Evolutionary conservation across 2,888 invertebrate species (phyloP).

Genomic region (Ophion slaviceki): DNA sequence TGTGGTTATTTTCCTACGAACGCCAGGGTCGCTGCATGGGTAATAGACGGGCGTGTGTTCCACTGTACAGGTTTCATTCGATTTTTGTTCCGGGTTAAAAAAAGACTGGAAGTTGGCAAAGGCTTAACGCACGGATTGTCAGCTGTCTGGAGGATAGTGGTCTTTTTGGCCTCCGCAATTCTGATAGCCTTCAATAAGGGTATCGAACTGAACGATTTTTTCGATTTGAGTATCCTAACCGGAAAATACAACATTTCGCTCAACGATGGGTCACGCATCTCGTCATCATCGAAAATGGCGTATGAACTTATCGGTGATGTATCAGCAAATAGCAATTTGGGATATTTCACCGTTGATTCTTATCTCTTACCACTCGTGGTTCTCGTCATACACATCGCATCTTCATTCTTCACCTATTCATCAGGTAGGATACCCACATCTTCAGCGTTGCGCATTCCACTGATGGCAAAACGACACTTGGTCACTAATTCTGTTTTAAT

Average conservation of each 20-base stretch:
- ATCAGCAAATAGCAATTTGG: constrained; percentile 10
- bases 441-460: not conserved
- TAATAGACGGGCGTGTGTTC: not conserved
- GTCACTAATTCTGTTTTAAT: not conserved
- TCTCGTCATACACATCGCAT: constrained; percentile 87
- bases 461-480: not conserved
- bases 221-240: constrained; percentile 69
- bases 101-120: constrained; percentile 86
- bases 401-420: constrained; percentile 88
- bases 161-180: constrained; percentile 88
- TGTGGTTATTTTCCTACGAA: too few relatives aligned
- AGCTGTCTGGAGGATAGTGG: constrained; percentile 90
- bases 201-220: constrained; percentile 73
- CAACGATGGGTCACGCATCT: constrained; percentile 59
- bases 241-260: constrained; percentile 74
- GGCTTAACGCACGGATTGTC: constrained; percentile 90
- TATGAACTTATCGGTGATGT: not conserved
- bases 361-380: constrained; percentile 85
- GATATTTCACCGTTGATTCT: constrained; percentile 53
- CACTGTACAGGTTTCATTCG: constrained; percentile 78
- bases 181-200: constrained; percentile 84
- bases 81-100: constrained; percentile 84
- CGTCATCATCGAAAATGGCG: constrained; percentile 1
- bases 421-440: constrained; percentile 81
- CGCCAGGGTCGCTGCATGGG: not conserved